Base-by-base conservation (phyloP, 1,140 invertebrate genomes). In the Scaptomyza graminum region DNA sequence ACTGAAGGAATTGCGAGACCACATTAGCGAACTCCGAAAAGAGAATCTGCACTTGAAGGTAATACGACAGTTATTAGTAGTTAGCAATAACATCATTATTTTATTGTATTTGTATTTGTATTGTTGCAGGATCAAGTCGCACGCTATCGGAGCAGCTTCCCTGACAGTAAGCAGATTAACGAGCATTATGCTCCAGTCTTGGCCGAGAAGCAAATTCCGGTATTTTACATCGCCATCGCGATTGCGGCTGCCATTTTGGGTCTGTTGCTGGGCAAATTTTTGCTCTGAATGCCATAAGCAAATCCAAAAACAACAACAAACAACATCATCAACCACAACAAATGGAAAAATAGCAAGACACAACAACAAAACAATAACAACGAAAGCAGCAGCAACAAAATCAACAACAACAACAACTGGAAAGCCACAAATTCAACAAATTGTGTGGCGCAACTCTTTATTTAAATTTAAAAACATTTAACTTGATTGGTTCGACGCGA, bases 31-130 rank as follows among this genome's bases (percentile, higher is more conserved):
- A 92, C 93, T 97, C 89, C 94, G 95, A 92, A 95, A 96, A 92
- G 96, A 97, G 92, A 96, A 96, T 93, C 91, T 96, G 71, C 93
- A 94, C 91, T 93, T 97, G 83, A 97, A 96, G 94, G 95, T 96
- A 93, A 34, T 34, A 8, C 2, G n/a, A n/a, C n/a, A 22, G 18
- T 22, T 22, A n/a, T n/a, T n/a, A n/a, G n/a, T n/a, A 22, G 18
- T 3, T 22, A 3, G 18, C 18, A 22, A 22, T 22, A 22, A 3
- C 18, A 22, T 2, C 18, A 22, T 22, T 22, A 31, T 31, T 1
- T 31, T 31, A 31, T 31, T 31, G 3, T 31, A 31, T 6, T 6
- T 31, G 18, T 3, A 31, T 31, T 31, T 31, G 5, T 3, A 31
- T 31, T 31, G 28, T 31, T 31, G 6, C 28, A 94, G 93, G 93